Evolutionary conservation across 2,888 invertebrate genomes (phyloP).

Genomic region (Eristalis intricaria): DNA sequence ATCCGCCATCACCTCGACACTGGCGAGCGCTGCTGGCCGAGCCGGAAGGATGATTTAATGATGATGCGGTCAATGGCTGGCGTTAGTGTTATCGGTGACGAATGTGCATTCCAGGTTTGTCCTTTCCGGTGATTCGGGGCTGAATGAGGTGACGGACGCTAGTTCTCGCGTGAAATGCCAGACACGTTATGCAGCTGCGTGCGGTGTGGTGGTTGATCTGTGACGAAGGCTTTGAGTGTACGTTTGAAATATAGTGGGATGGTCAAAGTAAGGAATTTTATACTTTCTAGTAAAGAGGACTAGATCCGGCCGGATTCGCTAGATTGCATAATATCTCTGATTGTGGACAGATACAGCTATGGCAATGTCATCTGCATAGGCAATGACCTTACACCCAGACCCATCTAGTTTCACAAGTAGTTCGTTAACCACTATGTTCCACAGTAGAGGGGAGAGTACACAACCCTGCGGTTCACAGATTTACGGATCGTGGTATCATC

Average conservation of each 20-base stretch:
- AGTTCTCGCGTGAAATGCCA: neutral
- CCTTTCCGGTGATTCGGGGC: neutral
- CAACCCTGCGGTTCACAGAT: no score
- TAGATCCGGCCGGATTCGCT: no score
- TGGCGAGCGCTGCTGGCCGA: neutral
- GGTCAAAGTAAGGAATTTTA: no score
- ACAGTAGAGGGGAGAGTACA: no score
- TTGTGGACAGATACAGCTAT: no score
- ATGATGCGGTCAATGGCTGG: neutral
- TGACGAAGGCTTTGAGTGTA: neutral
- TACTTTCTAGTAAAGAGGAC: no score
- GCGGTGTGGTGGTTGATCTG: neutral
- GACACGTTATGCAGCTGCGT: neutral
- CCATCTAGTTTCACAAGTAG: no score
- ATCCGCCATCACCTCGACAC: neutral
- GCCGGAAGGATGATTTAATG: neutral
- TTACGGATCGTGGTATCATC: no score
- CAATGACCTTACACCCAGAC: no score
- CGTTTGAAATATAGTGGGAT: neutral
- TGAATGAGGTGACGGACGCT: neutral
- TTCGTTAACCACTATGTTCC: no score
- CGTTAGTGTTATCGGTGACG: neutral
- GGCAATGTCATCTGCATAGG: no score
- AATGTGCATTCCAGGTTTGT: neutral
- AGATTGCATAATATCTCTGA: no score